Conservation (phyloP, 2,113 vertebrate genomes). For the Trematocara macrostoma region DNA sequence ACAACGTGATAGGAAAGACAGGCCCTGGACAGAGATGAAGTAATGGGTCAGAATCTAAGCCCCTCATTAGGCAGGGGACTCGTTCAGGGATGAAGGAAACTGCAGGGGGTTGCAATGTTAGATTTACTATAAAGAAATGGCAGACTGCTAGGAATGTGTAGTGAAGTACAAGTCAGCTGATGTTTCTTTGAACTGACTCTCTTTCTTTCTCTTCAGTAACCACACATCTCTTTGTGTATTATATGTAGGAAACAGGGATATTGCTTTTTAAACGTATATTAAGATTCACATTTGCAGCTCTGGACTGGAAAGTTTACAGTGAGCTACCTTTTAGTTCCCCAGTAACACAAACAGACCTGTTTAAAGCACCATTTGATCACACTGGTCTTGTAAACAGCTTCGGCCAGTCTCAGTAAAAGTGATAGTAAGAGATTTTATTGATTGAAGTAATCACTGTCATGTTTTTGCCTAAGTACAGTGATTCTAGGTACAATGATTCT, state of each 20-base stretch:
- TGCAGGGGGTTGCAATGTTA: conserved; percentile 42
- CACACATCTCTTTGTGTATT: background rate
- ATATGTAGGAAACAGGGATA: background rate
- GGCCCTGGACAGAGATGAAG: conserved; percentile 31
- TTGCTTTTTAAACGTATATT: background rate
- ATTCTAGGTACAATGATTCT: background rate
- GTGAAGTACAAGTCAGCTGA: conserved; percentile 46
- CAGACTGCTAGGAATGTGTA: conserved; percentile 33
- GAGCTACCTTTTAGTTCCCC: background rate
- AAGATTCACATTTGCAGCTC: background rate
- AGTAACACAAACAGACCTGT: background rate
- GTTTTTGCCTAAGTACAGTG: background rate
- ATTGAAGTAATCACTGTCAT: background rate
- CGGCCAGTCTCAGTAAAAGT: background rate
- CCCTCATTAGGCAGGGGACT: conserved; percentile 44
- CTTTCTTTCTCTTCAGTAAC: background rate
- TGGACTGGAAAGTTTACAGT: background rate
- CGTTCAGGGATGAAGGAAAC: conserved; percentile 33
- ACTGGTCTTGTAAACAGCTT: background rate
- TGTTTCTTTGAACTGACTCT: background rate
- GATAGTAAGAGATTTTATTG: background rate
- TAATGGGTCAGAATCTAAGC: conserved; percentile 40
- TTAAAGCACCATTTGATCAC: background rate
- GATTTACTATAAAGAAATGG: conserved; percentile 30
- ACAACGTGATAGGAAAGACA: conserved; percentile 18